phyloP scores from a whole-genome alignment of 92 coral and sea anemone genomes.

The Porites lobata region DNA sequence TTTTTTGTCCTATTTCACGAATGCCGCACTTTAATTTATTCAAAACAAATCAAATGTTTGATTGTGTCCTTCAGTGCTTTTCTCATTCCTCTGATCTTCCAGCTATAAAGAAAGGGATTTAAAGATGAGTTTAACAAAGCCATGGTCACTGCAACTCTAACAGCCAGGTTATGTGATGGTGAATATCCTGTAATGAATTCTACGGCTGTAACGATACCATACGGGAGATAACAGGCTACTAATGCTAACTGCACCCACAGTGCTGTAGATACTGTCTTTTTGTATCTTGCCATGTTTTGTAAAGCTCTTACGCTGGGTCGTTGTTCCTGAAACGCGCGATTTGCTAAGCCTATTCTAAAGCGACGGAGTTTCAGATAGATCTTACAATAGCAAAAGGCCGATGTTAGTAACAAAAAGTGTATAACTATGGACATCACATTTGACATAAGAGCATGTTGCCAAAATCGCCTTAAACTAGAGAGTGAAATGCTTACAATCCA shows the following conservation, averaged over 20 bases:
- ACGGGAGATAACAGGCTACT: background rate
- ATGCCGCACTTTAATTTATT: too few relatives aligned
- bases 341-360: background rate
- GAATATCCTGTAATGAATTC: background rate
- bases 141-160: background rate
- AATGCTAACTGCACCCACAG: slow-evolving; percentile 7
- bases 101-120: slow-evolving; percentile 15
- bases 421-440: background rate
- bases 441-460: background rate
- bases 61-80: slow-evolving; percentile 11
- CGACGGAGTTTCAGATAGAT: background rate
- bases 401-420: background rate
- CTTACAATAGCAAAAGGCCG: background rate
- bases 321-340: background rate
- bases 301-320: background rate
- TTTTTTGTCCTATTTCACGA: too few relatives aligned
- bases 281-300: background rate
- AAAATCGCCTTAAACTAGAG: background rate
- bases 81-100: background rate
- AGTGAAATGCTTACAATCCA: background rate
- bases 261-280: slow-evolving; percentile 4
- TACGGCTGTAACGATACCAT: background rate
- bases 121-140: background rate
- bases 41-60: too few relatives aligned
- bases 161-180: background rate